These are phyloP conservation scores for Heterocephalus glaber DNA, from an alignment of 2,113 vertebrate genomes.

Conservation along the genomic window DNA sequence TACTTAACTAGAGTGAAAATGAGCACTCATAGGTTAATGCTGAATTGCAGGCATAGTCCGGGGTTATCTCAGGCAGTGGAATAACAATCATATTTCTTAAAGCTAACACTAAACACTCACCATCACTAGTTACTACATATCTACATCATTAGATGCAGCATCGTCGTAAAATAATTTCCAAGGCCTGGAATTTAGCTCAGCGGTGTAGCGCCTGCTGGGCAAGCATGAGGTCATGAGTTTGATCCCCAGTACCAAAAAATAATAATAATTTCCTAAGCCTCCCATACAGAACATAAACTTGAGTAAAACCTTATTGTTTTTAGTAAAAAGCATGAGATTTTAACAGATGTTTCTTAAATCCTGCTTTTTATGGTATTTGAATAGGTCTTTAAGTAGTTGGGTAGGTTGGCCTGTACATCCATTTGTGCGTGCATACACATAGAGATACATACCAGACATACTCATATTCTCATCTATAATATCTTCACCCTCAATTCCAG, in stretches of 20 bases:
- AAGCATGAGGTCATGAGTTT: no score
- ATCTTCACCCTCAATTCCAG: neutral
- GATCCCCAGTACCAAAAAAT: no score
- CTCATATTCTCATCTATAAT: neutral
- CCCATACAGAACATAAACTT: neutral
- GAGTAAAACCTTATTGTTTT: constrained; percentile 10
- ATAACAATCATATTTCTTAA: neutral
- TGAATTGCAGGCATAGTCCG: neutral
- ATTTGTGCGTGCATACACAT: neutral
- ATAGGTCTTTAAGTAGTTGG: neutral
- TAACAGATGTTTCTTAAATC: constrained; percentile 12
- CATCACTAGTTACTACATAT: neutral
- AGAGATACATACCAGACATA: neutral
- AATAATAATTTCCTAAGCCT: neutral
- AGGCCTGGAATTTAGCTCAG: no score
- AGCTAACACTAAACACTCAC: neutral
- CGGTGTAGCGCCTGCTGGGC: no score
- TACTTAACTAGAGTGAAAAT: neutral
- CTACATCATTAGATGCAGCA: neutral
- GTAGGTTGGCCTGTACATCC: neutral
- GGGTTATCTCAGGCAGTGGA: neutral
- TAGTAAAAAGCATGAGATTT: constrained; percentile 4
- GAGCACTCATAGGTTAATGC: neutral
- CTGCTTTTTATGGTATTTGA: neutral
- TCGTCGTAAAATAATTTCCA: constrained; percentile 3